phyloP scores from a whole-genome alignment of 2,888 invertebrate genomes.

The Apotomis capreana region DNA sequence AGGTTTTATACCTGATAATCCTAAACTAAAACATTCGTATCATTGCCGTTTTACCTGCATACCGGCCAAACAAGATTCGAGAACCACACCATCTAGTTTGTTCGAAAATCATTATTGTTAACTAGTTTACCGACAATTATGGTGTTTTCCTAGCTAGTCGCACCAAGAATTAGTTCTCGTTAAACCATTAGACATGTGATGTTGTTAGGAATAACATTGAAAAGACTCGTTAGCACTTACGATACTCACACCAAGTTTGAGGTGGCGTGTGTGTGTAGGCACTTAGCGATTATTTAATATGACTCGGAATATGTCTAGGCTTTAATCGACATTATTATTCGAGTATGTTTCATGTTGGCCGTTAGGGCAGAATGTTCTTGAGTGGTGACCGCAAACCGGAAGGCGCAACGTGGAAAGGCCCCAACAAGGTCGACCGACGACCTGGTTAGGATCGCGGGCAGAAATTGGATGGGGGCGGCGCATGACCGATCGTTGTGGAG shows the following conservation, averaged over 20 bases:
- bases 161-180: not conserved
- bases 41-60: constrained; percentile 1
- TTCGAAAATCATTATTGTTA: constrained; percentile 12
- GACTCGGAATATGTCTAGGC: not conserved
- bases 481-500: no score
- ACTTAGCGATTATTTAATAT: no score
- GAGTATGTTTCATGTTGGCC: no score
- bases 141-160: constrained; percentile 8
- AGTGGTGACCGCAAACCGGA: no score
- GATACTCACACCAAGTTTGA: not conserved
- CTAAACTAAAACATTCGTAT: not conserved
- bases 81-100: not conserved
- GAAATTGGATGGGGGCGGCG: no score
- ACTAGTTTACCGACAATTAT: constrained; percentile 1
- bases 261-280: not conserved
- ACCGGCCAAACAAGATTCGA: not conserved
- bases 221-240: not conserved
- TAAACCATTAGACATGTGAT: constrained; percentile 1
- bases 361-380: no score
- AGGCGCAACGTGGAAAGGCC: no score
- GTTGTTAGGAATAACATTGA: not conserved
- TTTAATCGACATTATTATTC: not conserved
- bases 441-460: no score
- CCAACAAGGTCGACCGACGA: no score
- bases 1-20: not conserved